These are phyloP conservation scores for Threskiornis aethiopicus DNA, from an alignment of 2,797 vertebrate genomes.

Conservation along the genomic window DNA sequence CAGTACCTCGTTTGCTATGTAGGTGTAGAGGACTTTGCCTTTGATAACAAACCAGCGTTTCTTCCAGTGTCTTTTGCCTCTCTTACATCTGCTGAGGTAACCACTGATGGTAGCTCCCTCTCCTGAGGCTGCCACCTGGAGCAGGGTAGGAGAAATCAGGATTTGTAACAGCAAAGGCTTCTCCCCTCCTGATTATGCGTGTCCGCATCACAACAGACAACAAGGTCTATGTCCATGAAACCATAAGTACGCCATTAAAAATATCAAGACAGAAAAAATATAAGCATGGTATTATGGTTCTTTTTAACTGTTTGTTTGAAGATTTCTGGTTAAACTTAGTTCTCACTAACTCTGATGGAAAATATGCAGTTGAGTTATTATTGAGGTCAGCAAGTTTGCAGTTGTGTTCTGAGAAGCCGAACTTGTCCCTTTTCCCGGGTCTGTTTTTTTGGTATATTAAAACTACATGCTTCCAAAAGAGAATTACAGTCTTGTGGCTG, in stretches of 20 bases:
- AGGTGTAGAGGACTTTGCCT: slow-evolving; percentile 99
- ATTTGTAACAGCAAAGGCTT: slow-evolving; percentile 12
- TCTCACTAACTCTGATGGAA: background rate
- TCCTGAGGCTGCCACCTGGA: slow-evolving; percentile 87
- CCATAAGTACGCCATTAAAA: background rate
- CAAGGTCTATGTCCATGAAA: background rate
- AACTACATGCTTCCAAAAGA: background rate
- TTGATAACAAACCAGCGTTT: slow-evolving; percentile 97
- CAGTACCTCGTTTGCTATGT: slow-evolving; percentile 87
- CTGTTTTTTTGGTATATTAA: background rate
- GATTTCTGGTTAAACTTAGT: background rate
- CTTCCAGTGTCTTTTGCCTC: slow-evolving; percentile 93
- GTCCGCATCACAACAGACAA: background rate
- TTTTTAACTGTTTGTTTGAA: background rate
- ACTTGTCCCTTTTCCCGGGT: background rate
- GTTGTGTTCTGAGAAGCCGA: background rate
- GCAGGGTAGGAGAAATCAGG: background rate
- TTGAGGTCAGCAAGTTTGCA: background rate
- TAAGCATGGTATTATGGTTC: background rate
- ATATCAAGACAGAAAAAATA: background rate
- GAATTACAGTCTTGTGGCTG: background rate
- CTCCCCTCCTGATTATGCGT: background rate
- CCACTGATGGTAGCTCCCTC: slow-evolving; percentile 92
- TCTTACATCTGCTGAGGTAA: slow-evolving; percentile 88
- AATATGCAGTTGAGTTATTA: background rate